Percentiles rank a stretch among this genome's conserved stretches.
phyloP scores from a whole-genome alignment of 2,888 invertebrate genomes.

The Perithous albicinctus region DNA sequence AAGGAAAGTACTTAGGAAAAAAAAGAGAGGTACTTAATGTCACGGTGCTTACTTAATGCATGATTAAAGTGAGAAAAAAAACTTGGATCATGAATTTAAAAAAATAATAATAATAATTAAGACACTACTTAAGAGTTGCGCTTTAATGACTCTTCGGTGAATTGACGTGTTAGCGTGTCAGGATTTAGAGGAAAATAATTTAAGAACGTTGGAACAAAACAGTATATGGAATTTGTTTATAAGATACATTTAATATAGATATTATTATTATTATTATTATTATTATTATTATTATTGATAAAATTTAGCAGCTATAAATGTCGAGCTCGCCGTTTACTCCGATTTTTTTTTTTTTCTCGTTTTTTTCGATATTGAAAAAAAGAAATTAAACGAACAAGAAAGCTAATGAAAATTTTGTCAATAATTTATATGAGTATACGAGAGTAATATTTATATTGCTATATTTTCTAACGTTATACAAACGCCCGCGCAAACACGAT shows the following conservation, averaged over 20 bases:
- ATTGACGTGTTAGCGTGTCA: slow-evolving; percentile 45
- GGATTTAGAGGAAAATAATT: slow-evolving; percentile 31
- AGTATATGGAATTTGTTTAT: slow-evolving; percentile 40
- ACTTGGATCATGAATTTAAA: not conserved
- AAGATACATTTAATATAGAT: slow-evolving; percentile 25
- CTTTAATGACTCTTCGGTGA: slow-evolving; percentile 49
- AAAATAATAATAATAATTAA: slow-evolving; percentile 3
- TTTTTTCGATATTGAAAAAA: too few relatives aligned
- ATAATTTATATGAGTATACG: slow-evolving; percentile 61
- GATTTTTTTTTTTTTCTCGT: too few relatives aligned
- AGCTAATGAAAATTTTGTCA: slow-evolving; percentile 27
- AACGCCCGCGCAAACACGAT: slow-evolving; percentile 53
- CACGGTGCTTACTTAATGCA: slow-evolving; percentile 52
- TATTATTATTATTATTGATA: slow-evolving; percentile 2
- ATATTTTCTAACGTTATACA: slow-evolving; percentile 71
- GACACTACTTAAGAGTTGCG: slow-evolving; percentile 33
- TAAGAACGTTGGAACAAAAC: slow-evolving; percentile 51
- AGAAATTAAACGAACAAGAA: slow-evolving; percentile 8
- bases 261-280: slow-evolving; percentile 43
- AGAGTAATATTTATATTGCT: slow-evolving; percentile 67
- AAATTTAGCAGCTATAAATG: slow-evolving; percentile 43
- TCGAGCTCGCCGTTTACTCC: slow-evolving; percentile 21
- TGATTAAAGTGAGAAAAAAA: slow-evolving; percentile 7
- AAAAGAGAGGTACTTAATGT: slow-evolving; percentile 49
- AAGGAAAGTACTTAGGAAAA: slow-evolving; percentile 30